Evolutionary conservation across 2,888 invertebrate species (phyloP), one percentile per base, ranked within the genome.

Genomic region (Polydrusus cervinus): DNA sequence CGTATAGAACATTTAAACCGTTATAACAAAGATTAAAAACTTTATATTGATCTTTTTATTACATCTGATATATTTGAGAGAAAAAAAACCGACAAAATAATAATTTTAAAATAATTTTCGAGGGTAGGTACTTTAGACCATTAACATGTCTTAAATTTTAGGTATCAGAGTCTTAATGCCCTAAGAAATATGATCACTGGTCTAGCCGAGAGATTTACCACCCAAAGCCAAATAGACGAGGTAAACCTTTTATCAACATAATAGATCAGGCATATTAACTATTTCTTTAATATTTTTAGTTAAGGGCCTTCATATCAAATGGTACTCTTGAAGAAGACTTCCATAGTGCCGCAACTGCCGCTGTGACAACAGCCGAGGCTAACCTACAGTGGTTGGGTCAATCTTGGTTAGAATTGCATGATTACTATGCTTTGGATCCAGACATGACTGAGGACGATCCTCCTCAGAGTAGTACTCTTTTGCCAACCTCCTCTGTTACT

Each of bases 121-220:
- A n/a, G n/a, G n/a, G n/a, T n/a, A n/a, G n/a, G n/a, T n/a, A n/a
- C n/a, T n/a, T n/a, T n/a, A n/a, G n/a, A n/a, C n/a, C n/a, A 16
- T 64, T 13, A 1, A 43, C 1, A 43, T 43, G n/a, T 43, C 13
- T 43, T 3, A 11, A 43, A 30, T 73, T 74, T 57, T 40, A 79
- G 78, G 16, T 79, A 79, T 49, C 75, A 78, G 49, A 78, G 79
- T 62, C 51, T 79, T 74, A 77, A 78, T 14, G 76, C 80, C 2
- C 49, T 80, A 20, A 61, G 62, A 16, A 78, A 66, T 18, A 71
- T 81, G 38, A 76, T 81, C 16, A 67, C 18, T 9, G 79, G 79
- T 1, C 71, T 80, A n/a, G 79, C 80, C 2, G 76, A 78, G 16
- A 70, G 74, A 49, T 80, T 80, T 53, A 80, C 80, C 5, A 79